These are phyloP conservation scores for Eurystomus gularis DNA, from an alignment of 2,113 vertebrate genomes.

Conservation along the genomic window DNA sequence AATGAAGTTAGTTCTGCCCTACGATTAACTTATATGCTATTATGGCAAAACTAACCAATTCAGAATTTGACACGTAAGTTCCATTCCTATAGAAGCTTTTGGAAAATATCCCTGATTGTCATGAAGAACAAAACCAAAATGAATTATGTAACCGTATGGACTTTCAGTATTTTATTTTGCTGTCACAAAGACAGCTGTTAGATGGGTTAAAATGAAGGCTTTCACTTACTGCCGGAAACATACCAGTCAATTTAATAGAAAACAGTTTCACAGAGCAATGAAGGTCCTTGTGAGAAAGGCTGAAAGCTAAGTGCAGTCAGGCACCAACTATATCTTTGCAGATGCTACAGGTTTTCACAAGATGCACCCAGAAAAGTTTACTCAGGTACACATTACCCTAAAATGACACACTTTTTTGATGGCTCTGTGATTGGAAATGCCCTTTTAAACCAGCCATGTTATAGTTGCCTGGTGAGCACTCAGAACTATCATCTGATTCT, in stretches of 20 bases:
- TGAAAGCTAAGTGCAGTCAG: neutral
- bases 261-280: neutral
- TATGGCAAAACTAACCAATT: neutral
- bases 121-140: constrained; percentile 6
- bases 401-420: neutral
- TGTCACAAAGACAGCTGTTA: constrained; percentile 4
- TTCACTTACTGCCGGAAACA: constrained; percentile 35
- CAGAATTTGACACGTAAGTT: neutral
- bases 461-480: neutral
- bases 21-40: neutral
- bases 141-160: neutral
- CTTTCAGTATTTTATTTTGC: constrained; percentile 26
- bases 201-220: neutral
- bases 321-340: neutral
- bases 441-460: neutral
- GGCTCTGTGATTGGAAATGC: neutral
- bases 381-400: neutral
- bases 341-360: neutral
- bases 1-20: neutral
- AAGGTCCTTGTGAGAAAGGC: neutral
- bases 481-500: neutral
- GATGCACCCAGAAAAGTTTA: neutral
- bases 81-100: neutral
- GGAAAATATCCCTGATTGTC: neutral
- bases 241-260: neutral